These are phyloP conservation scores for Australoheros scitulus DNA, from an alignment of 2,113 vertebrate species.

Conservation along the genomic window DNA sequence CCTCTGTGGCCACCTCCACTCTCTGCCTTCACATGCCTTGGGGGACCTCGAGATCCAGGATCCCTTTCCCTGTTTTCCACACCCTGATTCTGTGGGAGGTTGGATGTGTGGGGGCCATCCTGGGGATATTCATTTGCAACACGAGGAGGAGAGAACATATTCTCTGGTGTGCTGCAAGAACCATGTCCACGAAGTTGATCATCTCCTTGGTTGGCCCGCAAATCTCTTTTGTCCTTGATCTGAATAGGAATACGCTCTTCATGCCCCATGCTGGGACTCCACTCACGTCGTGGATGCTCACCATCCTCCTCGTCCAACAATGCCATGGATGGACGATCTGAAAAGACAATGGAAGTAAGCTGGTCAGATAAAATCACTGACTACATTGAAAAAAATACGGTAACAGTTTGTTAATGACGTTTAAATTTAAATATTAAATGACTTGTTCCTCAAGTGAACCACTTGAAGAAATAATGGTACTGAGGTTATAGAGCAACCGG, in stretches of 20 bases:
- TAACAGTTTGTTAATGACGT: neutral
- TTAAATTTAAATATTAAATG: neutral
- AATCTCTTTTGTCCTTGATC: constrained; percentile 77
- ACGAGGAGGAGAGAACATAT: constrained; percentile 71
- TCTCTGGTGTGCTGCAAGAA: constrained; percentile 71
- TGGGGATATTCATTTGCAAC: constrained; percentile 71
- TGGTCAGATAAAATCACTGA: neutral
- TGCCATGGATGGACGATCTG: constrained; percentile 75
- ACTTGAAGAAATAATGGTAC: neutral
- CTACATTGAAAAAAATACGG: neutral
- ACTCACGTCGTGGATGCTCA: constrained; percentile 74
- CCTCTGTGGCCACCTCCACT: constrained; percentile 63
- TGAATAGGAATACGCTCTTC: constrained; percentile 76
- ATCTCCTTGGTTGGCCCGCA: constrained; percentile 59
- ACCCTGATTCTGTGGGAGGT: constrained; percentile 69
- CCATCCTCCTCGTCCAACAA: constrained; percentile 75
- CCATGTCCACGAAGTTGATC: constrained; percentile 68
- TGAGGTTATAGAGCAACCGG: no score
- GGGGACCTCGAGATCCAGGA: constrained; percentile 50
- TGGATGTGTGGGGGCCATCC: constrained; percentile 72
- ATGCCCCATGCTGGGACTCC: constrained; percentile 80
- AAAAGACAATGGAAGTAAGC: neutral
- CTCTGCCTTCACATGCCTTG: constrained; percentile 73
- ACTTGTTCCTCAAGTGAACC: neutral
- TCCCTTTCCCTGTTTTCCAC: constrained; percentile 77